Evolutionary conservation across 2,888 invertebrate genomes (phyloP), one percentile per base, ranked within the genome.

Genomic region (Taphrorychus bicolor): DNA sequence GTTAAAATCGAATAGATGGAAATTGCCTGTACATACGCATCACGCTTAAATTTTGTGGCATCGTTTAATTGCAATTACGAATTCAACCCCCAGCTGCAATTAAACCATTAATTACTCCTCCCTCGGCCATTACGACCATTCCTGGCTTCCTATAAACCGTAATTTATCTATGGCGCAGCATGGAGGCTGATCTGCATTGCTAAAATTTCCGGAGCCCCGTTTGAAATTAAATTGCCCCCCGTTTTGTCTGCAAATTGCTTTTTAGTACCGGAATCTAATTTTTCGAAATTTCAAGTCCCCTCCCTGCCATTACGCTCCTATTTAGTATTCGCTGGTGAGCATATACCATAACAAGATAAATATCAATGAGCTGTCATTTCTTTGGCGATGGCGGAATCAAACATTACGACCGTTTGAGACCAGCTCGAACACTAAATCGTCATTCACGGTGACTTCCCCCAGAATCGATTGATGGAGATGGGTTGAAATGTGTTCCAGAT

Each of bases 401-500:
- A 32, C 52, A 66, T 60, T 48, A 66, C 53, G 18, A 49, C 49
- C 56, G 48, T 49, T 56, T n/a, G 18, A 5, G n/a, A 52, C 24
- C 40, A 42, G 17, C 60, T 40, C 40, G 16, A 64, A 56, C 60
- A 45, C 40, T 60, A 64, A 64, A 64, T 69, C 42, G 63, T 59
- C 57, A 60, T 64, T 68, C 52, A 17, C 59, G 41, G 23, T 11
- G 42, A 21, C 58, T 57, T 53, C 61, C 69, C 64, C 54, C 41
- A 61, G 64, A 66, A 63, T 66, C 70, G 70, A 81, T 81, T 80
- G 80, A 79, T 78, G 78, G 71, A 75, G 79, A 80, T 78, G 79
- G 77, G 77, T 78, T 76, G 73, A 77, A 79, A 80, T 79, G 80
- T 79, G 80, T 77, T 76, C 76, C 77, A 76, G 75, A 75, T 76